Conservation (phyloP, 2,888 invertebrate species). For the Ormyrus labotus region DNA sequence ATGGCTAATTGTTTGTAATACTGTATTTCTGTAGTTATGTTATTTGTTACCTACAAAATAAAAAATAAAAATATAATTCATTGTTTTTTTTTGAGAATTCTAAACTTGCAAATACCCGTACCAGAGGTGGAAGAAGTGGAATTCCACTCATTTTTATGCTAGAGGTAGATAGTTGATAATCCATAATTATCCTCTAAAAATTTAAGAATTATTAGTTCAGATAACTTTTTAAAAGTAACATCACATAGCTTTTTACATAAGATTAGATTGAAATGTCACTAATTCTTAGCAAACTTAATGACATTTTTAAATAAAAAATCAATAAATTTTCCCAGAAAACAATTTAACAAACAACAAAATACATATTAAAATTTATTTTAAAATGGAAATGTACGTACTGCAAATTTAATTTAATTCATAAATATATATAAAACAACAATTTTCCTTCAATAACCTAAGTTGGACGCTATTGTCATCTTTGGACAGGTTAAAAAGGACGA, state of each 20-base stretch:
- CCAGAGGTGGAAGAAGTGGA: slow-evolving; percentile 86
- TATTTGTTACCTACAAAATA: slow-evolving; percentile 80
- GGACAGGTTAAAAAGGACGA: slow-evolving; percentile 14
- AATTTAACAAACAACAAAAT: background rate
- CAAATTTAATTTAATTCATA: slow-evolving; percentile 11
- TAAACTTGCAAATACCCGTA: slow-evolving; percentile 74
- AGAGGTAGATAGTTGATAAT: slow-evolving; percentile 12
- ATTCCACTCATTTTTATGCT: slow-evolving; percentile 84
- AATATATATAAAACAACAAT: slow-evolving; percentile 10
- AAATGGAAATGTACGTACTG: slow-evolving; percentile 21
- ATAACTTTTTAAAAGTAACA: background rate
- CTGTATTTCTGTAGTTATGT: slow-evolving; percentile 81
- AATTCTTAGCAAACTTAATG: background rate
- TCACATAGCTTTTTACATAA: background rate
- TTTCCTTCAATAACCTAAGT: slow-evolving; percentile 9
- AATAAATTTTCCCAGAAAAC: background rate
- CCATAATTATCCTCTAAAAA: slow-evolving; percentile 37
- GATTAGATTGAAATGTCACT: background rate
- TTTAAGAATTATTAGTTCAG: background rate
- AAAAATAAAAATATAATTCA: slow-evolving; percentile 38
- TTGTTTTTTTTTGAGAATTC: background rate
- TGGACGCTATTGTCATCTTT: slow-evolving; percentile 34
- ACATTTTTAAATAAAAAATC: background rate
- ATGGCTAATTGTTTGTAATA: slow-evolving; percentile 82
- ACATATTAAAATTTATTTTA: background rate